phyloP scores from a whole-genome alignment of 2,888 invertebrate species.

The Pseudeuparius sepicola region DNA sequence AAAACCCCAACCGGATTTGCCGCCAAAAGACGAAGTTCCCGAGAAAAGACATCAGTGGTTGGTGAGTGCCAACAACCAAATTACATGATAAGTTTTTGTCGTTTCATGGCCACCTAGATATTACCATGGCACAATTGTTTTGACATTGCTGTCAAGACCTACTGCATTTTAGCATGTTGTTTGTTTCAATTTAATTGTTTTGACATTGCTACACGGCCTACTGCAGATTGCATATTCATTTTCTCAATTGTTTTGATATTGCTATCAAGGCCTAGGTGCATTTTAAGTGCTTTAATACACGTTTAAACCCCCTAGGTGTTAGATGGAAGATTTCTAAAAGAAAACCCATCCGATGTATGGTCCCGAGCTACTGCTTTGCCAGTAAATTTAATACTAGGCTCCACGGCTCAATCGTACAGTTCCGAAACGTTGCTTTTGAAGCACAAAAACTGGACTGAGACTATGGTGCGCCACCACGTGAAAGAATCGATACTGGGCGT shows the following conservation, averaged over 20 bases:
- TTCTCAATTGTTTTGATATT: no score
- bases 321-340: conserved; percentile 59
- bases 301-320: conserved; percentile 31
- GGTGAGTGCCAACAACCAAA: conserved; percentile 31
- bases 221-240: no score
- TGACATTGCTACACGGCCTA: no score
- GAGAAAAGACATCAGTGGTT: conserved; percentile 62
- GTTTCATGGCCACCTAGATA: no score
- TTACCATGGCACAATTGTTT: no score
- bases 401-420: conserved; percentile 64
- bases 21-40: conserved; percentile 44
- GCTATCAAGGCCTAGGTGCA: conserved; percentile 39
- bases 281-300: background rate
- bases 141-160: no score
- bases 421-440: conserved; percentile 50
- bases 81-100: no score
- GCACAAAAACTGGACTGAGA: conserved; percentile 56
- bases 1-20: conserved; percentile 46
- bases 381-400: conserved; percentile 55
- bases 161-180: no score
- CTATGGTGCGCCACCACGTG: conserved; percentile 53
- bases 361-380: conserved; percentile 38
- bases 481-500: conserved; percentile 54
- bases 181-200: no score
- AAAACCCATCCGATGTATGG: conserved; percentile 58